These are phyloP conservation scores for Cheirogaleus medius DNA, from an alignment of 2,113 vertebrate genomes.

Conservation along the genomic window DNA sequence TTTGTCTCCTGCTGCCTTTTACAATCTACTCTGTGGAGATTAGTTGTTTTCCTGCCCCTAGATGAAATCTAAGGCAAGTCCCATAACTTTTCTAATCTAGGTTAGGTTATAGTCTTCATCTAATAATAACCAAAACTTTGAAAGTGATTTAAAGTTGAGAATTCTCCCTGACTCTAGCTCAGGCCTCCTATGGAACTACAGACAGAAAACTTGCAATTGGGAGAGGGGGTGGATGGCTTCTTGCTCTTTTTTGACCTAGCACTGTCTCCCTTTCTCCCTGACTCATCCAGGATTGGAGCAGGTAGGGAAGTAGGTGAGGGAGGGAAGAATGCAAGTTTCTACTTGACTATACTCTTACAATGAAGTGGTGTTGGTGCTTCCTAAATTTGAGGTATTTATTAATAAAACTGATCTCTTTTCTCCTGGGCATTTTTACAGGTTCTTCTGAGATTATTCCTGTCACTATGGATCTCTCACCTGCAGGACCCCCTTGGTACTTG, in stretches of 20 bases:
- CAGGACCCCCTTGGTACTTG: not conserved
- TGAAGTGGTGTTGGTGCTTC: not conserved
- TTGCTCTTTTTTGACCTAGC: not conserved
- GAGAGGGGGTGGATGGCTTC: not conserved
- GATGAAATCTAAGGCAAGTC: not conserved
- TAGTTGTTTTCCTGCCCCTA: not conserved
- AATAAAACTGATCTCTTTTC: not conserved
- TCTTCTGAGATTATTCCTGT: not conserved
- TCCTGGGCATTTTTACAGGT: not conserved
- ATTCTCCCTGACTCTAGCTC: not conserved
- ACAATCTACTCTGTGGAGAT: not conserved
- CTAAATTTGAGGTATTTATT: not conserved
- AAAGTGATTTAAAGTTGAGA: not conserved
- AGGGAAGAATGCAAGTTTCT: not conserved
- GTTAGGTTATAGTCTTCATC: not conserved
- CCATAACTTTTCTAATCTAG: not conserved
- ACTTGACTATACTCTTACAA: not conserved
- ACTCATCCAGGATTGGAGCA: not conserved
- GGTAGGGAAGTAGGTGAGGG: not conserved
- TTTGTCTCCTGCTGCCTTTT: not conserved
- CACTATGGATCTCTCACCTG: not conserved
- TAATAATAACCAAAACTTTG: not conserved
- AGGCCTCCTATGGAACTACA: not conserved
- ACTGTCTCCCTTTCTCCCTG: not conserved
- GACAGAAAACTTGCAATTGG: not conserved